phyloP scores from a whole-genome alignment of 2,888 invertebrate species.

The Lepidocyrtoides sp. region DNA sequence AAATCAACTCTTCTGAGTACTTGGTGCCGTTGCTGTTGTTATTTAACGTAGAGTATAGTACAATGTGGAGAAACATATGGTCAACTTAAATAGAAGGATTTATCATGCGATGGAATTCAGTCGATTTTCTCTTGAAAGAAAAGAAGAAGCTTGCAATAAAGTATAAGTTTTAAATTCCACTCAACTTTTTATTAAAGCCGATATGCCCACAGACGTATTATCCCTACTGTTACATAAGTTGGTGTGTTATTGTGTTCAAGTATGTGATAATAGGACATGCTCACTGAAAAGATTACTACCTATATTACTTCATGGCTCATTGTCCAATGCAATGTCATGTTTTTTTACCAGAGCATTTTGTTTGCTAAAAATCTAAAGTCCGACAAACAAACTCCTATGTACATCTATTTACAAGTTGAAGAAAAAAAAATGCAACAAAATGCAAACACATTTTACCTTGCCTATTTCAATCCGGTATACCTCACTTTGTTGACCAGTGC shows the following conservation, averaged over 20 bases:
- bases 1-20: slow-evolving; percentile 17
- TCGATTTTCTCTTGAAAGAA: not conserved
- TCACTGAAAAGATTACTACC: not conserved
- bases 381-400: too few species aligned
- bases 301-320: not conserved
- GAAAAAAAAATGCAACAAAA: too few species aligned
- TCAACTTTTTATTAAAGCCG: slow-evolving; percentile 10
- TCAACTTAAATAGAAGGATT: slow-evolving; percentile 52
- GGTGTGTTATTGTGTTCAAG: too few species aligned
- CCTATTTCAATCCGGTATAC: too few species aligned
- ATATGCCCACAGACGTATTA: not conserved
- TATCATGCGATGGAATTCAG: slow-evolving; percentile 71
- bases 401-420: too few species aligned
- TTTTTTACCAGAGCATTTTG: too few species aligned
- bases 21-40: not conserved
- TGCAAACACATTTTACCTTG: too few species aligned
- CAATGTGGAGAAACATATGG: slow-evolving; percentile 60
- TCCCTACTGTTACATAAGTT: too few species aligned
- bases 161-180: slow-evolving; percentile 50
- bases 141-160: slow-evolving; percentile 20
- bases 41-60: not conserved
- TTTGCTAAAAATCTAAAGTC: not conserved
- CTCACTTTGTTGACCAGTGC: too few species aligned
- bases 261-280: not conserved
- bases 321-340: not conserved